Conservation (phyloP, 2,113 vertebrate species). For the Callospermophilus lateralis region DNA sequence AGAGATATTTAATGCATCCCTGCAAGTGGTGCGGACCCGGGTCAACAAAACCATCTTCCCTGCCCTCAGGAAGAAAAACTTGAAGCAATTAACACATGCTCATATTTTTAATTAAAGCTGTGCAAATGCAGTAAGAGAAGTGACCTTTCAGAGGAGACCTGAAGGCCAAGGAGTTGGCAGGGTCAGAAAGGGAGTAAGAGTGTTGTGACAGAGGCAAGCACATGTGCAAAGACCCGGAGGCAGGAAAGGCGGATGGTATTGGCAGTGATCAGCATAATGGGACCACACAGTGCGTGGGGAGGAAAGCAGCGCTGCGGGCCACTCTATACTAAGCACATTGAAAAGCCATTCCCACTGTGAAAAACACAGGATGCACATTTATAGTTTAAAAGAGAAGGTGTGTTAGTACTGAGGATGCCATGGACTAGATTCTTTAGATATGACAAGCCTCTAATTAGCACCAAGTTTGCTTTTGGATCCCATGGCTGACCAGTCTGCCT, state of each 20-base stretch:
- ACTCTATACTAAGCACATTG: not conserved
- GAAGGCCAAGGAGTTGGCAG: not conserved
- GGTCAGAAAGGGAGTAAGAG: accelerated
- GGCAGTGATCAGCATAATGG: not conserved
- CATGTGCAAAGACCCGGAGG: accelerated
- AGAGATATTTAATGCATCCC: not conserved
- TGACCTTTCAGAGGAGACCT: not conserved
- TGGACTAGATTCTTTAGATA: conserved; percentile 33
- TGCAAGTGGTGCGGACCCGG: not conserved
- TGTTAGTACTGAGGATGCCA: conserved; percentile 35
- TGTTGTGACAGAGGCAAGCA: accelerated
- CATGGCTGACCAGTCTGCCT: conserved; percentile 66
- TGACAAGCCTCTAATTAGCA: conserved; percentile 75
- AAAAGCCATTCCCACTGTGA: not conserved
- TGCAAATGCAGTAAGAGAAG: not conserved
- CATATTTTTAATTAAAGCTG: not conserved
- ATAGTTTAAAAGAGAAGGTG: conserved; percentile 28
- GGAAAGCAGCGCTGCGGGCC: accelerated
- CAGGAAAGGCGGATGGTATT: accelerated
- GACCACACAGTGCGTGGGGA: accelerated
- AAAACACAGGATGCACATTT: not conserved
- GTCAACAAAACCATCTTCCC: not conserved
- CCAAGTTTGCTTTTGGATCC: conserved; percentile 70
- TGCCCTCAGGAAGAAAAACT: not conserved
- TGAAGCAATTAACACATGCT: conserved; percentile 5